phyloP scores from a whole-genome alignment of 2,888 invertebrate genomes.

The Himalopsyche anomala region DNA sequence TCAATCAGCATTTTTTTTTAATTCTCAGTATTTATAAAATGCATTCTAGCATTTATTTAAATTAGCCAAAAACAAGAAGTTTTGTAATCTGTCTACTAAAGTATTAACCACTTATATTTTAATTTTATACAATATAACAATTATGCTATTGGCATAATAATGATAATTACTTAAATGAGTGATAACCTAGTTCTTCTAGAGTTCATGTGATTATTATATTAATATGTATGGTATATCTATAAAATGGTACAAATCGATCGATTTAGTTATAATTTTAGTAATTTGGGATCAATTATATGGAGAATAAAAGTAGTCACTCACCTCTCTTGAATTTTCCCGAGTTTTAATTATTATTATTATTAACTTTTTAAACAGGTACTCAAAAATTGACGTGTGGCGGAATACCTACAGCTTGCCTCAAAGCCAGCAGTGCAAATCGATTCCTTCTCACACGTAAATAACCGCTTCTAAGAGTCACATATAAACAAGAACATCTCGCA shows the following conservation, averaged over 20 bases:
- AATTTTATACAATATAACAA: too few relatives aligned
- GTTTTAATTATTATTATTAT: slow-evolving; percentile 2
- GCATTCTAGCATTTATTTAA: too few relatives aligned
- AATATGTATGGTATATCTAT: not conserved
- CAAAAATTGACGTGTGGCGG: slow-evolving; percentile 26
- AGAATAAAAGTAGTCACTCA: not conserved
- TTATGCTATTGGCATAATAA: too few relatives aligned
- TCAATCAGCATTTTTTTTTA: too few relatives aligned
- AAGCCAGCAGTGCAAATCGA: slow-evolving; percentile 27
- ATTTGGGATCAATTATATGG: too few relatives aligned
- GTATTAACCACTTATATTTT: too few relatives aligned
- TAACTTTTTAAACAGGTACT: slow-evolving; percentile 14
- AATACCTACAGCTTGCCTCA: not conserved
- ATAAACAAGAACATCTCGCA: slow-evolving; percentile 57
- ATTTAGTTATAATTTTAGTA: too few relatives aligned
- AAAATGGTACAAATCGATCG: not conserved
- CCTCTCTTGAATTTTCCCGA: not conserved
- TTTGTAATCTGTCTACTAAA: too few relatives aligned
- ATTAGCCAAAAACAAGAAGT: too few relatives aligned
- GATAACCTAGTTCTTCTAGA: not conserved
- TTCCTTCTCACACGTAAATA: slow-evolving; percentile 43
- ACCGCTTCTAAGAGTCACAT: slow-evolving; percentile 49
- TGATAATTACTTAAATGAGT: not conserved
- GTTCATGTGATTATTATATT: not conserved
- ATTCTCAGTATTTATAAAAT: too few relatives aligned